phyloP scores from a whole-genome alignment of 2,888 invertebrate genomes.

The Pheosia tremula region DNA sequence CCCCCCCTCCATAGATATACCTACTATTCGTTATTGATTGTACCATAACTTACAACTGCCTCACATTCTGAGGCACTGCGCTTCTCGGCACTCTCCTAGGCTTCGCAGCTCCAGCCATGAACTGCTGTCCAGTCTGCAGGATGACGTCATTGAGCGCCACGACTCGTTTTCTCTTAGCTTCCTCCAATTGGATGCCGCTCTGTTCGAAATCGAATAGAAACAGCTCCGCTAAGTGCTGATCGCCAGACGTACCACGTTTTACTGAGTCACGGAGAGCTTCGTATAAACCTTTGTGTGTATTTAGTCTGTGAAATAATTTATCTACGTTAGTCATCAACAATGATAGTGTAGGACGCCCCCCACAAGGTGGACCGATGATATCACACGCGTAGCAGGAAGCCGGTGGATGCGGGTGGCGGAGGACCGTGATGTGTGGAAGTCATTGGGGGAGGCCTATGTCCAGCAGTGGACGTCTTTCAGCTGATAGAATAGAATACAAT shows the following conservation, averaged over 20 bases:
- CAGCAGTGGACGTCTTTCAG: too few relatives aligned
- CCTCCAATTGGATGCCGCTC: constrained; percentile 96
- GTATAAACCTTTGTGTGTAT: constrained; percentile 95
- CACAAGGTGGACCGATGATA: too few relatives aligned
- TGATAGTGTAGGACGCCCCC: too few relatives aligned
- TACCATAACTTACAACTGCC: constrained; percentile 86
- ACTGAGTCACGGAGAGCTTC: constrained; percentile 89
- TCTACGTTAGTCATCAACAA: background rate
- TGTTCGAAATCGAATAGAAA: constrained; percentile 99
- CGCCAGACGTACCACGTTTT: constrained; percentile 90
- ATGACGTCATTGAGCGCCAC: constrained; percentile 95
- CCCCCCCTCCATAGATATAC: too few relatives aligned
- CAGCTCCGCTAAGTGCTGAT: constrained; percentile 93
- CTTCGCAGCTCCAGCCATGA: constrained; percentile 90
- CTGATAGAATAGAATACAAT: too few relatives aligned
- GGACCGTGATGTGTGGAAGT: too few relatives aligned
- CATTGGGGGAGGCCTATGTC: too few relatives aligned
- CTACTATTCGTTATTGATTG: background rate
- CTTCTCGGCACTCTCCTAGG: constrained; percentile 87
- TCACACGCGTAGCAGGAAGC: too few relatives aligned
- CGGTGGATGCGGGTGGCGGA: too few relatives aligned
- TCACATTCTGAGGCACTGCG: constrained; percentile 88
- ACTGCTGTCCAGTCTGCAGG: constrained; percentile 92
- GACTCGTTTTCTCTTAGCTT: constrained; percentile 88
- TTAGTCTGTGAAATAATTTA: constrained; percentile 86